Conservation (phyloP, 2,113 vertebrate species). For the Calidris pugnax region DNA sequence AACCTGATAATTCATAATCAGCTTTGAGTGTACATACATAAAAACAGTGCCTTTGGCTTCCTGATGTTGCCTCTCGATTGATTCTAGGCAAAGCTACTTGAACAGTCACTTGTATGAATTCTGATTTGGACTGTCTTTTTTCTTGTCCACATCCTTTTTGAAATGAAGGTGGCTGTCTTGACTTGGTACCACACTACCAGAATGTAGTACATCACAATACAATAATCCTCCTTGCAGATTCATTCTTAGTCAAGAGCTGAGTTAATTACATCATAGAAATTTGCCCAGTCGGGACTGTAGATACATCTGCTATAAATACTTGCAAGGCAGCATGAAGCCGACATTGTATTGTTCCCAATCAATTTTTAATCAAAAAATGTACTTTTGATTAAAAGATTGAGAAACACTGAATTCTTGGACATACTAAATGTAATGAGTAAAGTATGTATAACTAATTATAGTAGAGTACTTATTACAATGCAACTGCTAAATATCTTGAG, state of each 20-base stretch:
- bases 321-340: neutral
- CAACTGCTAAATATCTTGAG: neutral
- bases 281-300: neutral
- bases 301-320: neutral
- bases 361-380: neutral
- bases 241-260: neutral
- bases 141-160: neutral
- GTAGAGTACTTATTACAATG: neutral
- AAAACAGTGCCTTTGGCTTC: neutral
- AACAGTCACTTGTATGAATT: neutral
- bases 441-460: neutral
- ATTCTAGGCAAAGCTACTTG: neutral
- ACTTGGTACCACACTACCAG: neutral
- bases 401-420: neutral
- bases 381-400: conserved; percentile 6
- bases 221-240: neutral
- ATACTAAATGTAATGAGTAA: neutral
- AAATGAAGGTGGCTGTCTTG: neutral
- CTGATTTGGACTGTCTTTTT: neutral
- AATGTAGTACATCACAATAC: neutral
- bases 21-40: neutral
- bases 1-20: neutral
- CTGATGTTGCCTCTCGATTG: neutral
- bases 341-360: neutral
- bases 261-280: neutral